These are phyloP conservation scores for Phocoena sinus DNA, from an alignment of 2,113 vertebrate species.

Conservation along the genomic window DNA sequence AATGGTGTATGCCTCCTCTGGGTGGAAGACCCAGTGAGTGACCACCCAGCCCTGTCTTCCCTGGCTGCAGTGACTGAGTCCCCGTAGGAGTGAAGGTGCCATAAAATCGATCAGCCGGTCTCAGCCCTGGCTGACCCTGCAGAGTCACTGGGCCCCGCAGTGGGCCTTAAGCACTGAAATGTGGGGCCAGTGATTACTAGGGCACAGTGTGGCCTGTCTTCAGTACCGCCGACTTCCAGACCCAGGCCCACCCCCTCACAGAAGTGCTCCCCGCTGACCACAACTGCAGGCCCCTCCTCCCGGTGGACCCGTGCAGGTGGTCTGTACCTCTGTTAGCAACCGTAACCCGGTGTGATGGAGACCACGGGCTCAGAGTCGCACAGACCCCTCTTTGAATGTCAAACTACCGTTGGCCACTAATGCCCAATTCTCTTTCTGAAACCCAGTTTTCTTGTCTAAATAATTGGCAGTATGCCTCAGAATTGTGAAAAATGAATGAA, in stretches of 20 bases:
- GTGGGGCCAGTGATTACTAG: rapidly evolving
- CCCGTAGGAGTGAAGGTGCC: rapidly evolving
- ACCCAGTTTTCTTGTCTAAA: background rate
- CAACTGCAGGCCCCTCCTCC: background rate
- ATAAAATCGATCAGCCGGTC: rapidly evolving
- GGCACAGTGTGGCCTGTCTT: background rate
- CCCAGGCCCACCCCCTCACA: background rate
- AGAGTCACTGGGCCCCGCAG: background rate
- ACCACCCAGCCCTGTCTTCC: background rate
- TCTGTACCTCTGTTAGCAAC: rapidly evolving
- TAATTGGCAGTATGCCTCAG: rapidly evolving
- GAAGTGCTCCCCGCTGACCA: rapidly evolving
- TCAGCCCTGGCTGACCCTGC: background rate
- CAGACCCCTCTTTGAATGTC: background rate
- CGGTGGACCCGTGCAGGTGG: rapidly evolving
- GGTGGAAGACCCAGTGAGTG: background rate
- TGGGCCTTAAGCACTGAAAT: background rate
- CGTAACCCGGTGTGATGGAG: background rate
- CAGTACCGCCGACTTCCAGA: rapidly evolving
- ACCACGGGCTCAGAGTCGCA: background rate
- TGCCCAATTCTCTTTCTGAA: background rate
- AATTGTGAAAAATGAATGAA: background rate
- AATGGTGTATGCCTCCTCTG: background rate
- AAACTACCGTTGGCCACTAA: too few relatives aligned
- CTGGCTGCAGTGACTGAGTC: background rate